These are phyloP conservation scores for Drosophila ochracea DNA, from an alignment of 2,888 invertebrate genomes.

Conservation along the genomic window DNA sequence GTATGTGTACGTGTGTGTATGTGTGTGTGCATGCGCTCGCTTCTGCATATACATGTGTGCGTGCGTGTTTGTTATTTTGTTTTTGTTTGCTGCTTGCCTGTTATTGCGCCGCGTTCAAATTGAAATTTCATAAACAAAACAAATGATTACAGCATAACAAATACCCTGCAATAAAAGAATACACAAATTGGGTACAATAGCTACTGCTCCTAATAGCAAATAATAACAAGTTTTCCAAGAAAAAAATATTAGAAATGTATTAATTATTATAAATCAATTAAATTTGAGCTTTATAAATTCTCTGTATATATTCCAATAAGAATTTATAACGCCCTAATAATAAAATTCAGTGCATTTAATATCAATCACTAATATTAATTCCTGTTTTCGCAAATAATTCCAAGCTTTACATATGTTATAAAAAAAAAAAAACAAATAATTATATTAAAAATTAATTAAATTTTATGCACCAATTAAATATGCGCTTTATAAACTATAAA, in stretches of 20 bases:
- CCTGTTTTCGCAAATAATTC: not conserved
- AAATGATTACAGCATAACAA: constrained; percentile 51
- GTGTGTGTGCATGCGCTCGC: not conserved
- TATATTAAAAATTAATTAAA: not conserved
- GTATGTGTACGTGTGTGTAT: constrained; percentile 12
- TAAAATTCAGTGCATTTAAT: not conserved
- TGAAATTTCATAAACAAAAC: constrained; percentile 66
- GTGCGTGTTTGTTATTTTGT: constrained; percentile 37
- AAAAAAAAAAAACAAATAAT: not conserved
- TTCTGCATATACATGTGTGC: not conserved
- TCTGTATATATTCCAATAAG: not conserved
- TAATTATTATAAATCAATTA: not conserved
- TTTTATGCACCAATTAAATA: not conserved
- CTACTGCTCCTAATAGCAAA: too few species aligned
- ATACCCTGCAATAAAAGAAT: constrained; percentile 13
- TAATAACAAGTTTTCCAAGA: not conserved
- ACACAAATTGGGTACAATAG: not conserved
- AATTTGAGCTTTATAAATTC: not conserved
- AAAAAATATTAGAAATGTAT: not conserved
- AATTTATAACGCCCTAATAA: not conserved
- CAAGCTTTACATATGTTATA: not conserved
- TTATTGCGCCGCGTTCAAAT: constrained; percentile 69
- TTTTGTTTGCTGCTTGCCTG: constrained; percentile 32
- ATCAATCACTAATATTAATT: not conserved
- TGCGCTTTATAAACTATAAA: not conserved